Evolutionary conservation across 1,140 invertebrate species (phyloP).

Genomic region (Agraylea sexmaculata): DNA sequence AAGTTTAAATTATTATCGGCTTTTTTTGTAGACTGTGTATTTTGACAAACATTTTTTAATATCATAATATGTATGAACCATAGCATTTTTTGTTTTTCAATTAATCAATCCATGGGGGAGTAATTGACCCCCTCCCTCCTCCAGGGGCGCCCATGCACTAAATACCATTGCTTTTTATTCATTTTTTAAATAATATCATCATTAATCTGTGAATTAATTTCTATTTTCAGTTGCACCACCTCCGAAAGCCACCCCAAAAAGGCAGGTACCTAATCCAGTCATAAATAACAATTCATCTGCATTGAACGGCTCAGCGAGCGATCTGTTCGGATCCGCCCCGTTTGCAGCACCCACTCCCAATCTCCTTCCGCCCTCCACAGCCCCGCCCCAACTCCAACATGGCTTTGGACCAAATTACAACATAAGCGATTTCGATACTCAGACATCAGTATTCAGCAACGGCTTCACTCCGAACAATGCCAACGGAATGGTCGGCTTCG

Average conservation of each 20-base stretch:
- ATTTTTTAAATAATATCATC: not conserved
- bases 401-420: conserved; percentile 28
- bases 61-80: too few species aligned
- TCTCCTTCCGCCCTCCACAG: conserved; percentile 13
- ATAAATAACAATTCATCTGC: conserved; percentile 42
- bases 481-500: conserved; percentile 35
- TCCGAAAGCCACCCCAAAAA: conserved; percentile 57
- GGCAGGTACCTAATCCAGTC: conserved; percentile 36
- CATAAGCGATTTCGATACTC: conserved; percentile 35
- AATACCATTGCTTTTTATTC: too few species aligned
- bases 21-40: too few species aligned
- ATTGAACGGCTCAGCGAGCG: conserved; percentile 37
- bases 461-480: conserved; percentile 9
- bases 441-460: conserved; percentile 29
- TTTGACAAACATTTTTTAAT: too few species aligned
- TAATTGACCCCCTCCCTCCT: too few species aligned
- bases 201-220: conserved; percentile 1
- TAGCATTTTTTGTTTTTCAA: too few species aligned
- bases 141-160: too few species aligned
- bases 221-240: conserved; percentile 61
- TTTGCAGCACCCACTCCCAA: conserved; percentile 33
- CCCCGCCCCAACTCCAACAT: conserved; percentile 8
- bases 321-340: conserved; percentile 56
- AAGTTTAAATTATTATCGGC: too few species aligned
- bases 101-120: too few species aligned